Percentiles rank a stretch among this genome's conserved stretches.
Evolutionary conservation across 2,797 vertebrate genomes (phyloP).

Genomic region (Catostomus latipinnis): DNA sequence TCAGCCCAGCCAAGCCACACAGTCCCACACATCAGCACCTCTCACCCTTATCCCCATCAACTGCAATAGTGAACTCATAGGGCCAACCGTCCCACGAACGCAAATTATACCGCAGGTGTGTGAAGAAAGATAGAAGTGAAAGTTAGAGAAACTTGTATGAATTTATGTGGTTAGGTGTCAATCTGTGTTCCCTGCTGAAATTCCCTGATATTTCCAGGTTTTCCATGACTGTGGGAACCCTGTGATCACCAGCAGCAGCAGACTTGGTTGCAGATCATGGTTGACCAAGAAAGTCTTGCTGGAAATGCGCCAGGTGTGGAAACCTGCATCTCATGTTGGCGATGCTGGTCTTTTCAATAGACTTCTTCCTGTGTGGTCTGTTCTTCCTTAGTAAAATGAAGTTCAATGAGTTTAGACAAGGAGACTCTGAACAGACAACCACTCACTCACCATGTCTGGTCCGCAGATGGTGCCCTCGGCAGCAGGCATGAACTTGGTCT

Average conservation of each 20-base stretch:
- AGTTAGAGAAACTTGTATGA: conserved; percentile 2
- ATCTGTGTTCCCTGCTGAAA: neutral
- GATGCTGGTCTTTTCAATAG: too few species aligned
- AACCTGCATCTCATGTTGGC: too few species aligned
- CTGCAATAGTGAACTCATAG: conserved; percentile 49
- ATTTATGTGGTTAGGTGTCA: too few species aligned
- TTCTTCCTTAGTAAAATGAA: neutral
- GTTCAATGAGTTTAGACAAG: conserved; percentile 18
- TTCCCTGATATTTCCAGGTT: too few species aligned
- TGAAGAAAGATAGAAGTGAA: conserved; percentile 9
- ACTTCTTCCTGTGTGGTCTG: neutral
- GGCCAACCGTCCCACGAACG: conserved; percentile 43
- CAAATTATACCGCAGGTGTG: conserved; percentile 52
- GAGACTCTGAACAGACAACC: neutral
- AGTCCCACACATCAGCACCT: conserved; percentile 65
- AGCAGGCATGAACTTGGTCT: conserved; percentile 99
- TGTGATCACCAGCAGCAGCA: too few species aligned
- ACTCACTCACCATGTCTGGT: conserved; percentile 88
- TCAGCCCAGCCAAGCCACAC: conserved; percentile 59
- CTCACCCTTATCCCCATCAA: conserved; percentile 57
- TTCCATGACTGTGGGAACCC: too few species aligned
- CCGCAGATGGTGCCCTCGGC: conserved; percentile 95
- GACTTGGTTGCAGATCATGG: too few species aligned
- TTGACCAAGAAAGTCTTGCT: too few species aligned
- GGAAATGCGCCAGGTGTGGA: too few species aligned